Conservation (phyloP, 2,888 invertebrate genomes). For the Epinotia ramella region DNA sequence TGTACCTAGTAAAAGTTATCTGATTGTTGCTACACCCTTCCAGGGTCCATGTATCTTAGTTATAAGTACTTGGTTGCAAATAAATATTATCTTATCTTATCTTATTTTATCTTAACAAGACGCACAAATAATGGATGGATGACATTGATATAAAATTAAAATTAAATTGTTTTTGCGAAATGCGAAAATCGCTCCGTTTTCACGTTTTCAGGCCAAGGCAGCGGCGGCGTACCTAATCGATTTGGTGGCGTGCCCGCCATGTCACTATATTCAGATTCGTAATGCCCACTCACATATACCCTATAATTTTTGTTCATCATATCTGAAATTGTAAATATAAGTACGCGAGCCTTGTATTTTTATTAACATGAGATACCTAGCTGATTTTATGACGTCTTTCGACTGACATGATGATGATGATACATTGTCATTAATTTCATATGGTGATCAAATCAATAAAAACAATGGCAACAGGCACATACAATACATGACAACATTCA, state of each 20-base stretch:
- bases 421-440: too few species aligned
- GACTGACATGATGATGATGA: too few species aligned
- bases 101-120: too few species aligned
- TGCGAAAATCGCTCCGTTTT: neutral
- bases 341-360: neutral
- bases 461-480: too few species aligned
- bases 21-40: too few species aligned
- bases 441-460: too few species aligned
- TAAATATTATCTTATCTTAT: too few species aligned
- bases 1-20: too few species aligned
- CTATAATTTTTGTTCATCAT: neutral
- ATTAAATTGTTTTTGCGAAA: conserved; percentile 8
- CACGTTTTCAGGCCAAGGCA: conserved; percentile 31
- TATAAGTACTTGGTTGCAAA: too few species aligned
- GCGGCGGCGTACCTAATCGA: conserved; percentile 19
- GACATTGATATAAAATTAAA: neutral
- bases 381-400: too few species aligned
- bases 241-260: conserved; percentile 16
- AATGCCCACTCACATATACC: neutral
- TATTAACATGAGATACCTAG: neutral
- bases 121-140: neutral
- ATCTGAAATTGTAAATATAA: neutral
- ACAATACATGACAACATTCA: too few species aligned
- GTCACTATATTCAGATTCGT: conserved; percentile 25
- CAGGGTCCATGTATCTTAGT: too few species aligned